Percentiles rank a stretch among this genome's conserved stretches.
phyloP scores from a whole-genome alignment of 2,888 invertebrate genomes.

The Shargacucullia verbasci region DNA sequence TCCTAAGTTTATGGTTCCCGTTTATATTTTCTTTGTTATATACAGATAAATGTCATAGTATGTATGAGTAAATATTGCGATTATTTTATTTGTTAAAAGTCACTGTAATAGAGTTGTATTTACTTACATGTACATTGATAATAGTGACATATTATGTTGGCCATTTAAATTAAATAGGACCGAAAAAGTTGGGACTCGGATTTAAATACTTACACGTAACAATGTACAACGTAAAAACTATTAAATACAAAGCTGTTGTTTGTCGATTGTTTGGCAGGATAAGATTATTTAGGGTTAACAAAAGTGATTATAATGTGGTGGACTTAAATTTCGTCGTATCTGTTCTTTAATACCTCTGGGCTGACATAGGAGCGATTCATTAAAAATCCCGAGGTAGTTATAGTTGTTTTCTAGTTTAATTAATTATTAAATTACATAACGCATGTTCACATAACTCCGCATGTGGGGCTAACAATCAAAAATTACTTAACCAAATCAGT shows the following conservation, averaged over 20 bases:
- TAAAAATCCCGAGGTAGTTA: constrained; percentile 46
- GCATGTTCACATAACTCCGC: constrained; percentile 39
- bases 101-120: constrained; percentile 19
- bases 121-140: constrained; percentile 37
- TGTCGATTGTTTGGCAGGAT: constrained; percentile 30
- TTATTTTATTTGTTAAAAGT: constrained; percentile 13
- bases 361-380: constrained; percentile 22
- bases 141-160: too few relatives aligned
- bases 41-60: constrained; percentile 18
- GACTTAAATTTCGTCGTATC: constrained; percentile 7
- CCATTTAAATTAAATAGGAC: constrained; percentile 7
- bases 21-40: constrained; percentile 35
- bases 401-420: constrained; percentile 53
- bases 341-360: constrained; percentile 26
- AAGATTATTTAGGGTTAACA: constrained; percentile 6
- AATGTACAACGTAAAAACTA: constrained; percentile 8
- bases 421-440: constrained; percentile 52
- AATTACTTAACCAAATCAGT: constrained; percentile 82
- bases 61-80: constrained; percentile 6
- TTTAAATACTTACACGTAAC: constrained; percentile 8
- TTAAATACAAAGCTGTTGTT: constrained; percentile 5
- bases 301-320: constrained; percentile 7
- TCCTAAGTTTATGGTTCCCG: constrained; percentile 24
- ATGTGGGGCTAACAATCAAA: constrained; percentile 55
- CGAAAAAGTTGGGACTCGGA: constrained; percentile 8